These are phyloP conservation scores for Morpho achilles DNA, from an alignment of 2,888 invertebrate genomes.

Conservation along the genomic window DNA sequence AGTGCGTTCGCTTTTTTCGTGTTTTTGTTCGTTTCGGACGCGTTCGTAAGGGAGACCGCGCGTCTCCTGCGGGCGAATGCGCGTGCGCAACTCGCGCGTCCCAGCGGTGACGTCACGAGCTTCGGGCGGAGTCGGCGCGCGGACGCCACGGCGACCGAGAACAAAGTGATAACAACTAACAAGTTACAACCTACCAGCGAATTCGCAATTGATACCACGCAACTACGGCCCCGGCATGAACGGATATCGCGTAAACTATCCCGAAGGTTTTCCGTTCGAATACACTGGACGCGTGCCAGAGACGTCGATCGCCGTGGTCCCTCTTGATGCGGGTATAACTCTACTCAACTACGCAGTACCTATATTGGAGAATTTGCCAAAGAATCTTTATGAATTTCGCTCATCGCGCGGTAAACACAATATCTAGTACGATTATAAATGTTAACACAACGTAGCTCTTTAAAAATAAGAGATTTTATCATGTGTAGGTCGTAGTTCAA, in stretches of 20 bases:
- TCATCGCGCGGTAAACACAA: too few species aligned
- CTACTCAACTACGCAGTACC: slow-evolving; percentile 4
- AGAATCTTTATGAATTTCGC: too few species aligned
- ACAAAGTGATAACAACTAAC: slow-evolving; percentile 75
- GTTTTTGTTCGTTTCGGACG: slow-evolving; percentile 52
- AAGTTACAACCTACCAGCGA: slow-evolving; percentile 34
- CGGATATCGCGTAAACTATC: slow-evolving; percentile 42
- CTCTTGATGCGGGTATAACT: background rate
- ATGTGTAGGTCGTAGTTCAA: too few species aligned
- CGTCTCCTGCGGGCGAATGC: slow-evolving; percentile 24
- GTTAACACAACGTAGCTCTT: too few species aligned
- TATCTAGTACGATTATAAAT: too few species aligned
- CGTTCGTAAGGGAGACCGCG: slow-evolving; percentile 48
- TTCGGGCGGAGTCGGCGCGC: slow-evolving; percentile 46
- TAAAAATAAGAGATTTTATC: too few species aligned
- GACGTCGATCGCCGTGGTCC: slow-evolving; percentile 10
- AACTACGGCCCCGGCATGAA: slow-evolving; percentile 41
- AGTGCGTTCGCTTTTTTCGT: slow-evolving; percentile 50
- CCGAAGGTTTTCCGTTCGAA: slow-evolving; percentile 39
- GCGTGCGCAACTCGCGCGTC: slow-evolving; percentile 31
- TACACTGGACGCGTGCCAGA: slow-evolving; percentile 22
- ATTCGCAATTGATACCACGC: slow-evolving; percentile 38
- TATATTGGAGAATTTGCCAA: too few species aligned
- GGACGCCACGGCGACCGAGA: slow-evolving; percentile 55
- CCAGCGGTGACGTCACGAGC: slow-evolving; percentile 29